Evolutionary conservation across 2,888 invertebrate genomes (phyloP), one percentile per base, ranked within the genome.

Genomic region (Chloroclystis v-ata): DNA sequence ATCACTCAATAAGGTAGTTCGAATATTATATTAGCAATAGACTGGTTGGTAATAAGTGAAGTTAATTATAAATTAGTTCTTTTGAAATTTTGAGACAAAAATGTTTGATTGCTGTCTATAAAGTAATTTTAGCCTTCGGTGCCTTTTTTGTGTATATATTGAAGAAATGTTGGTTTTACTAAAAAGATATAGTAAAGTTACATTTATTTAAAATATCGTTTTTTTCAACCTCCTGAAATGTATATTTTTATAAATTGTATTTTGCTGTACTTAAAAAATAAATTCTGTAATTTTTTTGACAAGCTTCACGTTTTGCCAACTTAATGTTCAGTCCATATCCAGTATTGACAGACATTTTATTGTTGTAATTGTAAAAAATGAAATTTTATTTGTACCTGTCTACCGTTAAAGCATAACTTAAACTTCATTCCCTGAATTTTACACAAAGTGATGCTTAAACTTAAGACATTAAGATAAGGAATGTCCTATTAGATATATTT

Each of bases 401-500:
- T 20, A 20, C 20, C 20, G 33, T 35, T 10, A n/a, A 20, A 20
- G 35, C 20, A 24, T 24, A 20, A 33, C 13, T 9, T 9, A 33
- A 3, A 9, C 13, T 4, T 20, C 2, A 20, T 20, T 20, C 5
- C 20, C 5, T 20, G 20, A 20, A 20, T 20, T 20, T 20, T 20
- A 20, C 20, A 20, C 5, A 5, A 2, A 2, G 26, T 26, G 26
- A 26, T 26, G 26, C 26, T 26, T 26, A 26, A 8, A 20, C 10
- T 33, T 13, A 9, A 33, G 12, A 30, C 14, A 16, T 12, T 14
- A 10, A 32, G 10, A 10, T 35, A 33, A 33, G 35, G n/a, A 12
- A 28, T 29, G 37, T 48, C 43, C 48, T 48, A 43, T 35, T 39
- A 48, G 43, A 28, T 29, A 16, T 28, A 11, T 35, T n/a, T 10